Evolutionary conservation across 2,797 vertebrate species (phyloP), one percentile per base, ranked within the genome.

Genomic region (Ctenopoma kingsleyae): DNA sequence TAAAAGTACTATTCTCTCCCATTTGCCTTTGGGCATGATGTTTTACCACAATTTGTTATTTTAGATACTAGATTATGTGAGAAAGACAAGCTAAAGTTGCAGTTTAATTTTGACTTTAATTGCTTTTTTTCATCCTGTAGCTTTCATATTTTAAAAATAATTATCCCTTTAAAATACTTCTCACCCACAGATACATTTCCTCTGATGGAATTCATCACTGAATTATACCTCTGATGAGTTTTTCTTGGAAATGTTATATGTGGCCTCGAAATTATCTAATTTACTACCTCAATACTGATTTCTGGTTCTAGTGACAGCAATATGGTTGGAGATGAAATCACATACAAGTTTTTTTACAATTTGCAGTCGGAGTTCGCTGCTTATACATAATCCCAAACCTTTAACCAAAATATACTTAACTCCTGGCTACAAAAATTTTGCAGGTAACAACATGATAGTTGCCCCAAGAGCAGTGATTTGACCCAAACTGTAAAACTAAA

Each of bases 81-180:
- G 57, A 30, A 62, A 80, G 68, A 82, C 58, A 55, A 82, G 70
- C 63, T 78, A 43, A 54, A 81, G 53, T 73, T 71, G 64, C 71
- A 43, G 52, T 74, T 74, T 76, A 70, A 83, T 80, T 81, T 78
- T 6, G 16, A 67, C 32, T 78, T 49, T 85, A 87, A 87, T 85
- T 80, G 71, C 52, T 49, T 74, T 74, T 72, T 74, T 47, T 73
- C 67, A 71, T 73, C 46, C 47, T 68, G 35, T 66, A 61, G 71
- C 68, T 67, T 68, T 74, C 53, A 73, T 63, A 66, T 55, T 80
- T 77, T 80, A 71, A 32, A 32, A 32, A 32, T 83, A 73, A 83
- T 84, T 84, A 79, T 83, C 83, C 51, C 36, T 71, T 74, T 81
- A 68, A 81, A 64, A 64, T 41, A 55, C 50, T 74, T 60, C 25